Percentiles rank a stretch among this genome's conserved stretches.
Conservation (phyloP, 2,113 vertebrate species). For the Nesogale talazaci region DNA sequence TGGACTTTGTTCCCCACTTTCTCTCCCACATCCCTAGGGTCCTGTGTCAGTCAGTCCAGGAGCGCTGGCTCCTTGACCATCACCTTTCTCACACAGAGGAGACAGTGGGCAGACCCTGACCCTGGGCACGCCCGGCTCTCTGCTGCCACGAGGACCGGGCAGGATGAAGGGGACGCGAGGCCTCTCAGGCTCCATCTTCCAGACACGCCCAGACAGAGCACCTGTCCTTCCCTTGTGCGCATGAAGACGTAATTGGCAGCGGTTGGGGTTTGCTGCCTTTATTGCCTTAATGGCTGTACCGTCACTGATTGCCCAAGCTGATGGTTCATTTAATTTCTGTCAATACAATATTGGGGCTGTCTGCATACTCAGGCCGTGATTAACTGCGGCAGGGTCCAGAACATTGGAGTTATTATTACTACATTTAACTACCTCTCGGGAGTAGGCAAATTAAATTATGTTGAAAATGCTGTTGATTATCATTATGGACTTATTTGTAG, state of each 20-base stretch:
- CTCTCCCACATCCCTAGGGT: background rate
- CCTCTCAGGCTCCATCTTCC: no score
- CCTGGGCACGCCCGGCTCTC: accelerated
- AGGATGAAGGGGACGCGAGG: background rate
- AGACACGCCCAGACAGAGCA: constrained; percentile 65
- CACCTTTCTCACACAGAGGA: background rate
- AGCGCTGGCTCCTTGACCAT: background rate
- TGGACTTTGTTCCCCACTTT: background rate
- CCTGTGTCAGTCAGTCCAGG: background rate
- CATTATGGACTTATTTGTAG: constrained; percentile 93
- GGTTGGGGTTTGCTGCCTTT: constrained; percentile 90
- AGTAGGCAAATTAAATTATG: constrained; percentile 95
- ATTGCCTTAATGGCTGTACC: constrained; percentile 93
- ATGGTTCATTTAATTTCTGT: constrained; percentile 95
- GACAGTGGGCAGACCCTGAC: accelerated
- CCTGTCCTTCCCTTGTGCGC: constrained; percentile 89
- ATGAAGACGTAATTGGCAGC: constrained; percentile 90
- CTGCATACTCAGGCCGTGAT: constrained; percentile 92
- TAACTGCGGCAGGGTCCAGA: constrained; percentile 92
- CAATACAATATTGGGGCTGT: constrained; percentile 94
- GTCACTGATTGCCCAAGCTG: constrained; percentile 91
- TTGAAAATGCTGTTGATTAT: constrained; percentile 95
- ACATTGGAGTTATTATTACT: constrained; percentile 91
- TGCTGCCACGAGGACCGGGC: background rate
- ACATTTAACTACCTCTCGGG: constrained; percentile 93